Base-by-base conservation (phyloP, 2,888 invertebrate species). In the Ctena decussata region DNA sequence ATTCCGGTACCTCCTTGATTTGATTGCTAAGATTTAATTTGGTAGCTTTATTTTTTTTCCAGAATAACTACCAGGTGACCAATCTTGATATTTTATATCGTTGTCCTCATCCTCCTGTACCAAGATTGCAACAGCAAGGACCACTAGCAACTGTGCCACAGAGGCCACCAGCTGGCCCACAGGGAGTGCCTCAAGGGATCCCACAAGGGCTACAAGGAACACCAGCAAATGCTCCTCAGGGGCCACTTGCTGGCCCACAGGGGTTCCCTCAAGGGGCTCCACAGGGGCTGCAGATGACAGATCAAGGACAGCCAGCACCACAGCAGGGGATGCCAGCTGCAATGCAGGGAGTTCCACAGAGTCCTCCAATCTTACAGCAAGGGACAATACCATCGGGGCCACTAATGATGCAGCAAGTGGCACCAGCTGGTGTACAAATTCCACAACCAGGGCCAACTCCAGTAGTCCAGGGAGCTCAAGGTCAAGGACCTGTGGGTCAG, bases 21-120 rank as follows among this genome's bases (percentile, higher is more conserved):
- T n/a, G n/a, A n/a, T n/a, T n/a, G n/a, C n/a, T n/a, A n/a, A n/a
- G n/a, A n/a, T n/a, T n/a, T n/a, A n/a, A n/a, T n/a, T n/a, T n/a
- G n/a, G n/a, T n/a, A n/a, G n/a, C n/a, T n/a, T n/a, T n/a, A n/a
- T 80, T 78, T 76, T 27, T 79, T 65, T 87, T 90, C 30, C 92
- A 95, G 94, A 93, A 94, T 80, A 93, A 94, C 39, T 91, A 89
- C 80, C 85, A 87, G 35, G 89, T 93, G 39, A 89, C 91, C 6
- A 90, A 92, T 21, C 65, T 93, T 72, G 93, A 93, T n/a, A 91
- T 94, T 44, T 89, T 95, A 39, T 84, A 84, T 30, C 90, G 93
- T 32, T 94, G 93, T 79, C 94, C 94, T 27, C 92, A 93, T 32
- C 92, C 95, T 12, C 95, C 95, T 11, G 89, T 95, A 18, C 95